Conservation (phyloP, 2,888 invertebrate genomes). For the Listrodromus nycthemerus region DNA sequence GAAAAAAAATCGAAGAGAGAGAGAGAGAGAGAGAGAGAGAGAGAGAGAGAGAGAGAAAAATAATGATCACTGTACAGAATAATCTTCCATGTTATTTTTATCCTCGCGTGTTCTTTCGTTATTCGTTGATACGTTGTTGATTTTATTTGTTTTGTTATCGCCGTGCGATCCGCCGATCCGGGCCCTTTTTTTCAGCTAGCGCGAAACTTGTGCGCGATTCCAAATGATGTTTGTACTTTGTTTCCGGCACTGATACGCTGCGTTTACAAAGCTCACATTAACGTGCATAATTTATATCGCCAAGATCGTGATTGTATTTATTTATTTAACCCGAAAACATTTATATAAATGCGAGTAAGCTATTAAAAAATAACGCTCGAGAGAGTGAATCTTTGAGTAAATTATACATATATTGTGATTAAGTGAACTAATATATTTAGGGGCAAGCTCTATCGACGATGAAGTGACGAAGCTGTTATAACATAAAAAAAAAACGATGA, state of each 20-base stretch:
- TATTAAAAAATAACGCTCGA: conserved; percentile 71
- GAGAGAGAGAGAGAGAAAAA: conserved; percentile 60
- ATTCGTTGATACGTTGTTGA: conserved; percentile 36
- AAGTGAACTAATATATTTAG: conserved; percentile 52
- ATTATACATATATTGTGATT: conserved; percentile 57
- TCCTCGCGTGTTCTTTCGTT: conserved; percentile 53
- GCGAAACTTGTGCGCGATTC: conserved; percentile 50
- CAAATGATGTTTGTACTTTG: conserved; percentile 33
- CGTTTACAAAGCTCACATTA: conserved; percentile 19
- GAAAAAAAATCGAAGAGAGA: conserved; percentile 36
- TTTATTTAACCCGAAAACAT: conserved; percentile 65
- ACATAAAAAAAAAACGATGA: conserved; percentile 29
- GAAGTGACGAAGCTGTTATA: conserved; percentile 38
- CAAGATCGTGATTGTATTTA: conserved; percentile 60
- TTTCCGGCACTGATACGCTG: conserved; percentile 33
- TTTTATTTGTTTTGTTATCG: conserved; percentile 37
- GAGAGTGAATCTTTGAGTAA: conserved; percentile 68
- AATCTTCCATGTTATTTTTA: conserved; percentile 75
- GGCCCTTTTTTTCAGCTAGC: conserved; percentile 37
- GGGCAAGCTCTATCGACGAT: conserved; percentile 47
- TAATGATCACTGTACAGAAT: conserved; percentile 73
- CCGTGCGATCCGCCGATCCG: conserved; percentile 35
- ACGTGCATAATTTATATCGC: conserved; percentile 19
- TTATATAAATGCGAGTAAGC: conserved; percentile 70
- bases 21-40: conserved; percentile 59